Evolutionary conservation across 53 echinoderm and acorn worm genomes (phyloP).

Genomic region (Henricia sp.): DNA sequence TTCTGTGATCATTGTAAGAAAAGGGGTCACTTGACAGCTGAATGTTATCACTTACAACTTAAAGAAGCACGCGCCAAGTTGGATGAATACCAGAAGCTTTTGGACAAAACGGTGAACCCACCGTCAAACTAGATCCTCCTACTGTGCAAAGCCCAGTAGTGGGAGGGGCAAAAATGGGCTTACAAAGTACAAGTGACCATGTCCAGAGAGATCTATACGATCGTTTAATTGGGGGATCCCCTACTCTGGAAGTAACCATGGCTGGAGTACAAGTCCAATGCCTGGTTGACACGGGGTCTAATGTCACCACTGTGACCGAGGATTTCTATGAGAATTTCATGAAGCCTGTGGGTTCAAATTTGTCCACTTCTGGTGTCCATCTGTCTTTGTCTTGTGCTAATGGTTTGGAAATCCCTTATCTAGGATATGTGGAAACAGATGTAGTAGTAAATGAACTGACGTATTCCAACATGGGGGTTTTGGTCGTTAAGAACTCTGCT

Average conservation of each 20-base stretch:
- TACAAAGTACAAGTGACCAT: no score
- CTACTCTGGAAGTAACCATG: background rate
- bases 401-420: conserved; percentile 10
- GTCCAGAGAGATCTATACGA: background rate
- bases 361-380: no score
- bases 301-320: conserved; percentile 23
- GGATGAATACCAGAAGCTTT: no score
- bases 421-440: background rate
- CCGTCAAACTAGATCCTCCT: conserved; percentile 12
- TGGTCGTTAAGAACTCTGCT: conserved; percentile 18
- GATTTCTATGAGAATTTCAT: background rate
- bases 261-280: background rate
- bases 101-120: no score
- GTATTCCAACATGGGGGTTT: background rate
- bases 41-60: no score
- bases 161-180: conserved; percentile 11
- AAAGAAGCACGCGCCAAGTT: no score
- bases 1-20: no score
- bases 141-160: conserved; percentile 16
- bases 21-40: no score
- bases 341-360: no score
- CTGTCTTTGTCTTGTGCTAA: background rate
- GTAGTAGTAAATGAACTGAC: background rate
- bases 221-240: background rate
- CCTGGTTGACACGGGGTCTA: conserved; percentile 24